Evolutionary conservation across 2,888 invertebrate species (phyloP).

Genomic region (Malacosoma neustria): DNA sequence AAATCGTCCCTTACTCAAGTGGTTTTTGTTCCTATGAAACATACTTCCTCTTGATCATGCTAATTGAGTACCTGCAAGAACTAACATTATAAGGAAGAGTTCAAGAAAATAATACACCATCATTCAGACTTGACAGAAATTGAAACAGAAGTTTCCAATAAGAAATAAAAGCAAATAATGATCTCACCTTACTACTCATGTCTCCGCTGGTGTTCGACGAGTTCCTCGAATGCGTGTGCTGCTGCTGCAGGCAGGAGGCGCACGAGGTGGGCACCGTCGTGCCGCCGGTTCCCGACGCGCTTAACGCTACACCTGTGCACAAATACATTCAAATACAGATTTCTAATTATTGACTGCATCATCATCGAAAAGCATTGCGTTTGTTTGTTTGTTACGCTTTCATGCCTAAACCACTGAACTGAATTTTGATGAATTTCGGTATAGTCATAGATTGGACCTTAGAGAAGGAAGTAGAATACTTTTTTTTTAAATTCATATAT

Average conservation of each 20-base stretch:
- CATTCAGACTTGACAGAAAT: too few relatives aligned
- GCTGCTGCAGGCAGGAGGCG: conserved; percentile 48
- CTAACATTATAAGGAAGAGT: neutral
- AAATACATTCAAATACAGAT: too few relatives aligned
- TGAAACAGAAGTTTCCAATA: too few relatives aligned
- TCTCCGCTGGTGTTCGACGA: conserved; percentile 82
- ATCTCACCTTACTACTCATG: conserved; percentile 63
- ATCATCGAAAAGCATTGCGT: neutral
- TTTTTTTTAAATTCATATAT: too few relatives aligned
- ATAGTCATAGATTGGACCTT: too few relatives aligned
- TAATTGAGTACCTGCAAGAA: neutral
- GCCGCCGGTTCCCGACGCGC: conserved; percentile 13
- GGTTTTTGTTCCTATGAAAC: too few relatives aligned
- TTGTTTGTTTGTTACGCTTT: too few relatives aligned
- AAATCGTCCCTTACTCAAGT: too few relatives aligned
- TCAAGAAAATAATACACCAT: too few relatives aligned
- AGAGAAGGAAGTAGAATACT: too few relatives aligned
- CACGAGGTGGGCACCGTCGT: conserved; percentile 21
- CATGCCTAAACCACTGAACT: too few relatives aligned
- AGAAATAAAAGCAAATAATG: neutral
- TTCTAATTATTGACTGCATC: neutral
- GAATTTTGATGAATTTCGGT: too few relatives aligned
- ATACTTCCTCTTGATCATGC: neutral
- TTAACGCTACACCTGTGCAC: conserved; percentile 22
- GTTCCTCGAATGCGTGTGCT: conserved; percentile 81